Evolutionary conservation across 2,113 vertebrate species (phyloP).

Genomic region (Siniperca knerii): DNA sequence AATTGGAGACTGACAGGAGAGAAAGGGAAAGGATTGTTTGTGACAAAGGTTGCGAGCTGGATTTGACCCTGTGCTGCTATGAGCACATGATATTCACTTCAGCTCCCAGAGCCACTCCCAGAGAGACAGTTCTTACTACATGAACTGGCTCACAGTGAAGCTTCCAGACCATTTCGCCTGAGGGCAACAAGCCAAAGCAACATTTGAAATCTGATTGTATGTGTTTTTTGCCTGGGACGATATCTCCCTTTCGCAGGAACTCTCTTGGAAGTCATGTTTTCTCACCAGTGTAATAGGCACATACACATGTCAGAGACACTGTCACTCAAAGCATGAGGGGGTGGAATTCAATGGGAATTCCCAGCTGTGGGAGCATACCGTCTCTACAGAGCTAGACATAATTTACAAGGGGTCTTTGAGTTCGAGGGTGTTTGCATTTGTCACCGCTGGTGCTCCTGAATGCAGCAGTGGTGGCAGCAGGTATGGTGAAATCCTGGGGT

Average conservation of each 20-base stretch:
- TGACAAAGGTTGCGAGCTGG: constrained; percentile 28
- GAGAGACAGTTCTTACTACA: constrained; percentile 27
- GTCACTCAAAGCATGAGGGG: constrained; percentile 21
- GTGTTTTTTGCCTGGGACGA: neutral
- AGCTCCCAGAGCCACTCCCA: constrained; percentile 40
- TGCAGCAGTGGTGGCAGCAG: constrained; percentile 18
- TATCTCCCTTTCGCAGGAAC: constrained; percentile 8
- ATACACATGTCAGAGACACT: constrained; percentile 23
- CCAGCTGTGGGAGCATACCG: neutral
- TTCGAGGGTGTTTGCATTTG: constrained; percentile 38
- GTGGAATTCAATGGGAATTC: constrained; percentile 50
- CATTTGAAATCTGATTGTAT: constrained; percentile 39
- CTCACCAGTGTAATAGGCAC: constrained; percentile 2
- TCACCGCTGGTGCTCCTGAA: constrained; percentile 28
- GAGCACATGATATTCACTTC: constrained; percentile 42
- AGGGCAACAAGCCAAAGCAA: constrained; percentile 37
- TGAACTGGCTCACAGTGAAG: constrained; percentile 21
- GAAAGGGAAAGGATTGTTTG: neutral
- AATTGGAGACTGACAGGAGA: neutral
- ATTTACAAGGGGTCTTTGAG: constrained; percentile 39
- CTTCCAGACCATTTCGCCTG: constrained; percentile 39
- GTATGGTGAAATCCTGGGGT: constrained; percentile 21
- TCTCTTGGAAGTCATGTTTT: constrained; percentile 27
- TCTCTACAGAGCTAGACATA: constrained; percentile 32
- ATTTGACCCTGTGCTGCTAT: constrained; percentile 34